phyloP scores from a whole-genome alignment of 2,113 vertebrate species.

The Struthio camelus region DNA sequence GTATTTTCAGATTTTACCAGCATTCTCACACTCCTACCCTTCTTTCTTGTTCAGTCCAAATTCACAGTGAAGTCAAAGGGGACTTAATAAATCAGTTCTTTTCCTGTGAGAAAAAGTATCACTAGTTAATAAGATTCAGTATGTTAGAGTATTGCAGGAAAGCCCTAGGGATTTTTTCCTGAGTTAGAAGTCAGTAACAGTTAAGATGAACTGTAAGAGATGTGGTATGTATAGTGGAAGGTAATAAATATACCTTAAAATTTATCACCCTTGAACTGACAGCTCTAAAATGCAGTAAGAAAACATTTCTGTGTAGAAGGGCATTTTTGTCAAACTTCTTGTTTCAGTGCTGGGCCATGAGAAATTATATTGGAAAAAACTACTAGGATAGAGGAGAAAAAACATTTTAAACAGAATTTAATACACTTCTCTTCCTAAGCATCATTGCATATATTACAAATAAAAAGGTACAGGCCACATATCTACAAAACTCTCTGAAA shows the following conservation, averaged over 20 bases:
- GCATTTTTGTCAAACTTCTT: not conserved
- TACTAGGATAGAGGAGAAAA: not conserved
- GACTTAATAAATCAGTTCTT: not conserved
- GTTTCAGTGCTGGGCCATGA: not conserved
- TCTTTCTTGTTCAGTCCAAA: not conserved
- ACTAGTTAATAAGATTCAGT: not conserved
- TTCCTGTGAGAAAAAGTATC: not conserved
- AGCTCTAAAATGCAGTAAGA: not conserved
- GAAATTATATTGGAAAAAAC: not conserved
- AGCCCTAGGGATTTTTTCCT: not conserved
- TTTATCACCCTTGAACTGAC: not conserved
- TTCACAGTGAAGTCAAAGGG: not conserved
- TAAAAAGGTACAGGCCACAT: not conserved
- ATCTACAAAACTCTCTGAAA: not conserved
- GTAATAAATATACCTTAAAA: conserved; percentile 7
- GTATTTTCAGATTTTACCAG: not conserved
- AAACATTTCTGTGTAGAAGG: not conserved
- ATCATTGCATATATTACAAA: not conserved
- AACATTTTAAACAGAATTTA: not conserved
- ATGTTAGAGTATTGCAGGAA: not conserved
- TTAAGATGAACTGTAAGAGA: conserved; percentile 2
- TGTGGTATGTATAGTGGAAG: not conserved
- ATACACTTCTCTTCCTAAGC: not conserved
- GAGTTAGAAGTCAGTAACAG: not conserved
- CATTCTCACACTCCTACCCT: not conserved